These are phyloP conservation scores for Seladonia tumulorum DNA, from an alignment of 2,888 invertebrate genomes.

Conservation along the genomic window DNA sequence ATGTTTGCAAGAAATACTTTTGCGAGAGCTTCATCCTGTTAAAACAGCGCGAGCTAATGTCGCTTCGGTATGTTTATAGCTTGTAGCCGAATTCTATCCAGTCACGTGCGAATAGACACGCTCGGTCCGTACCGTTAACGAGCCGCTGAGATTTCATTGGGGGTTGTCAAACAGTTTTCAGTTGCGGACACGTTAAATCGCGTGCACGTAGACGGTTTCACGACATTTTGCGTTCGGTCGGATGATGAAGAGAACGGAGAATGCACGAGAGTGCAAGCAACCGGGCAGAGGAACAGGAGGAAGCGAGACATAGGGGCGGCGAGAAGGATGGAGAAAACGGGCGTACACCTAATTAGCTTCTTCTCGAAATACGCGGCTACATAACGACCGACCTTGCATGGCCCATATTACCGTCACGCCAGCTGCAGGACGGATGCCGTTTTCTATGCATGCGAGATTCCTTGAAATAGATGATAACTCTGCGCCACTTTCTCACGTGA, in stretches of 20 bases:
- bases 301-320: slow-evolving; percentile 1
- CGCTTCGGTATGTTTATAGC: neutral
- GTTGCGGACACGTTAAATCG: slow-evolving; percentile 47
- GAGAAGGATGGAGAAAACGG: slow-evolving; percentile 23
- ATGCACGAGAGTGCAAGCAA: neutral
- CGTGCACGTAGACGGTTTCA: slow-evolving; percentile 40
- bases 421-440: slow-evolving; percentile 41
- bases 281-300: neutral
- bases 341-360: slow-evolving; percentile 56
- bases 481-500: slow-evolving; percentile 6
- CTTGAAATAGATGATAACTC: slow-evolving; percentile 35
- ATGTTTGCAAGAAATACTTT: neutral
- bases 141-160: slow-evolving; percentile 41
- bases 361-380: slow-evolving; percentile 55
- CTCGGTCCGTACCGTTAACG: slow-evolving; percentile 22
- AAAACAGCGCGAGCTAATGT: neutral
- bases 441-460: slow-evolving; percentile 40
- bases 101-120: slow-evolving; percentile 11
- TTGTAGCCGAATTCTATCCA: neutral
- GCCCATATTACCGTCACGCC: slow-evolving; percentile 49
- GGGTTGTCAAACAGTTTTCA: slow-evolving; percentile 31
- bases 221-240: slow-evolving; percentile 40
- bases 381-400: slow-evolving; percentile 52
- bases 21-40: neutral
- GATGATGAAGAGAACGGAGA: slow-evolving; percentile 12